These are phyloP conservation scores for Cylas formicarius DNA, from an alignment of 1,140 invertebrate species.

Conservation along the genomic window DNA sequence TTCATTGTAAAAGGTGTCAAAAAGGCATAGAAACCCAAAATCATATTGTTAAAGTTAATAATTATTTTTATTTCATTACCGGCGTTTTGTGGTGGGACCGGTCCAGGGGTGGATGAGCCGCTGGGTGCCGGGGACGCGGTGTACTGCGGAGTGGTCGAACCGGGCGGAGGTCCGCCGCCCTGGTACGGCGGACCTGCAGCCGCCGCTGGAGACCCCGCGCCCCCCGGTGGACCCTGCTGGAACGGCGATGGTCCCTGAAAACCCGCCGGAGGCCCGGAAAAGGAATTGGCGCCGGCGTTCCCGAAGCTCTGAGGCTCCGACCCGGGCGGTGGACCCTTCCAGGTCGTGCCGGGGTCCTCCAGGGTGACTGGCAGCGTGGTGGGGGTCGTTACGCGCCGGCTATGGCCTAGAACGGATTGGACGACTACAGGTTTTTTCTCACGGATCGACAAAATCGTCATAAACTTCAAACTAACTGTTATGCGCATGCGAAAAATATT, in stretches of 20 bases:
- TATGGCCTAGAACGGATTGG: constrained; percentile 50
- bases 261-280: constrained; percentile 50
- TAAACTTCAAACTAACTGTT: too few species aligned
- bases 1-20: too few species aligned
- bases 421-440: not conserved
- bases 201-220: constrained; percentile 57
- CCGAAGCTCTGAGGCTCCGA: constrained; percentile 55
- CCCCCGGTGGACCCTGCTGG: constrained; percentile 54
- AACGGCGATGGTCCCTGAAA: constrained; percentile 55
- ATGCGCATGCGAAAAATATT: too few species aligned
- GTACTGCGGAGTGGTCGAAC: constrained; percentile 65
- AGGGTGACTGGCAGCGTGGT: constrained; percentile 60
- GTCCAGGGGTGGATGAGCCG: constrained; percentile 66
- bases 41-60: too few species aligned
- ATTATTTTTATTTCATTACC: constrained; percentile 44
- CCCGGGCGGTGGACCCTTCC: constrained; percentile 59
- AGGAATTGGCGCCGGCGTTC: constrained; percentile 46
- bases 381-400: constrained; percentile 54
- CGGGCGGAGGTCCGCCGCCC: constrained; percentile 57
- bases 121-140: constrained; percentile 67
- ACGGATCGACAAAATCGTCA: too few species aligned
- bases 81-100: constrained; percentile 50
- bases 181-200: constrained; percentile 51
- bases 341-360: constrained; percentile 60
- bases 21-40: too few species aligned